Percentiles rank a stretch among this genome's conserved stretches.
Evolutionary conservation across 2,113 vertebrate species (phyloP).

Genomic region (Rhabdomys dilectus): DNA sequence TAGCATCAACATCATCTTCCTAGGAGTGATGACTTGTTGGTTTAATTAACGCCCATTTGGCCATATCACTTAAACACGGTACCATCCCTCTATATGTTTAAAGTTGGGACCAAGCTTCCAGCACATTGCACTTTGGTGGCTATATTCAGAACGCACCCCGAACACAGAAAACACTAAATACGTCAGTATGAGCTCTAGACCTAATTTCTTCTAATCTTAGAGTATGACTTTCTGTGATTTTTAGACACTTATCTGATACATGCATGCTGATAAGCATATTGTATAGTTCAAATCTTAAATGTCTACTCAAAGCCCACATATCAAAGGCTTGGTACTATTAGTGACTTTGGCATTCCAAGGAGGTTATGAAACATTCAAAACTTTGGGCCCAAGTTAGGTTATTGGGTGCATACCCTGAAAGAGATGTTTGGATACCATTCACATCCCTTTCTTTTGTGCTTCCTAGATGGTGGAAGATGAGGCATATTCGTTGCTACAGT

Average conservation of each 20-base stretch:
- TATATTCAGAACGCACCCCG: neutral
- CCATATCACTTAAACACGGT: too few relatives aligned
- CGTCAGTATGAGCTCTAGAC: neutral
- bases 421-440: neutral
- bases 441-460: neutral
- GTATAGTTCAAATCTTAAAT: neutral
- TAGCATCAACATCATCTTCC: neutral
- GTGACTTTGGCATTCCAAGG: neutral
- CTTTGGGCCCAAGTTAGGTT: neutral
- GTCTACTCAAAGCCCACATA: neutral
- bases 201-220: neutral
- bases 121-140: neutral
- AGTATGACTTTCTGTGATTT: neutral
- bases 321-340: neutral
- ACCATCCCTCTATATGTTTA: neutral
- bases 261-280: neutral
- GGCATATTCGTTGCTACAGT: too few relatives aligned
- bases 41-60: neutral
- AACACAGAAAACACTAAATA: neutral
- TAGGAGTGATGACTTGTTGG: too few relatives aligned
- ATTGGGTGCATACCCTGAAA: neutral
- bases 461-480: neutral
- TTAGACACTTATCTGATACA: neutral
- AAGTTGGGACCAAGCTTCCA: neutral
- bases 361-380: neutral